Evolutionary conservation across 1,140 invertebrate species (phyloP).

Genomic region (Tetramorium alpestre): DNA sequence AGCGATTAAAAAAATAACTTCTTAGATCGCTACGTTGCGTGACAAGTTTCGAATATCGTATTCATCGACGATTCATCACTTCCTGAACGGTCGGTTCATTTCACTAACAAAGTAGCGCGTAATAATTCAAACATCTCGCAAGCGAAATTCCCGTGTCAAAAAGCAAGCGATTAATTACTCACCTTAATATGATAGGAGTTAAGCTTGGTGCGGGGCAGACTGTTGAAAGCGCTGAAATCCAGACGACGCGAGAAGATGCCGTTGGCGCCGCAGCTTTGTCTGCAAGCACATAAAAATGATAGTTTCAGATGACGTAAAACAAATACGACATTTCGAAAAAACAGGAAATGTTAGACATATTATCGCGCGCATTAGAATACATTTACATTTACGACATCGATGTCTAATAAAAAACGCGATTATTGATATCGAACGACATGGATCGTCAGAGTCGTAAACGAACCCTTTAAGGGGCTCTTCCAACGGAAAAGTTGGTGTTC

Average conservation of each 20-base stretch:
- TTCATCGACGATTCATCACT: constrained; percentile 16
- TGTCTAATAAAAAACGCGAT: not conserved
- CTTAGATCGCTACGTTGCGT: not conserved
- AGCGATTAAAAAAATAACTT: not conserved
- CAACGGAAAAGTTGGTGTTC: constrained; percentile 5
- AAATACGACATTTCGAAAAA: not conserved
- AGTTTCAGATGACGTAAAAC: not conserved
- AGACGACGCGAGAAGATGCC: constrained; percentile 95
- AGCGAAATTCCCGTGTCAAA: constrained; percentile 38
- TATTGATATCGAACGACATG: constrained; percentile 1
- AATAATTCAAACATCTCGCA: not conserved
- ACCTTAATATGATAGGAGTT: constrained; percentile 99
- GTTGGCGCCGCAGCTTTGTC: constrained; percentile 94
- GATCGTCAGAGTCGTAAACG: not conserved
- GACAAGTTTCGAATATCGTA: not conserved
- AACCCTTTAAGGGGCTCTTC: constrained; percentile 38
- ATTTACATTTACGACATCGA: not conserved
- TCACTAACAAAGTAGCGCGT: not conserved
- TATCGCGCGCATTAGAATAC: not conserved
- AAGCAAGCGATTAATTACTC: constrained; percentile 80
- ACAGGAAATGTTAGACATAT: not conserved
- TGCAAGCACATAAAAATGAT: constrained; percentile 85
- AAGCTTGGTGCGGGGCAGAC: constrained; percentile 96
- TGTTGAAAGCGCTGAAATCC: constrained; percentile 98
- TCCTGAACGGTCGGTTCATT: not conserved